Conservation (phyloP, 2,113 vertebrate species). For the Epinephelus fuscoguttatus region DNA sequence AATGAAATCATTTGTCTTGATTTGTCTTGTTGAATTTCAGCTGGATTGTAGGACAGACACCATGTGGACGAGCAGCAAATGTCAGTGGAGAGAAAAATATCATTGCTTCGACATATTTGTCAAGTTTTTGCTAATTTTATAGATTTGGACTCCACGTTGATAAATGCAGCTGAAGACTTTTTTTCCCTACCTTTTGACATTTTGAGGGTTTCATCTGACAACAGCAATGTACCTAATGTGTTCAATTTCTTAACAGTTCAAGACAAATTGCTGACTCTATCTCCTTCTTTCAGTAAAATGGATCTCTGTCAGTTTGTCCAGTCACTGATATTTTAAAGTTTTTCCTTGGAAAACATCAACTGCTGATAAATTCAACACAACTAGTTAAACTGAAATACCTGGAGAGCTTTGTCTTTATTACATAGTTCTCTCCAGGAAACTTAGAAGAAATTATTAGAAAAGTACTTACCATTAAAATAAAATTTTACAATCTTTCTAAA, state of each 20-base stretch:
- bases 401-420: no score
- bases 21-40: background rate
- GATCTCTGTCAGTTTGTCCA: background rate
- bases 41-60: background rate
- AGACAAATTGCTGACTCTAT: background rate
- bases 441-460: no score
- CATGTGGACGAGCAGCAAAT: background rate
- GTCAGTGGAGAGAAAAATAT: background rate
- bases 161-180: conserved; percentile 11
- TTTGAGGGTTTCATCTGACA: background rate
- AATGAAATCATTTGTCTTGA: background rate
- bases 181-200: background rate
- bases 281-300: background rate
- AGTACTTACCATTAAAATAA: background rate
- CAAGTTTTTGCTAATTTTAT: conserved; percentile 31
- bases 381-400: background rate
- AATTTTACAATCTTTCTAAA: background rate
- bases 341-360: background rate
- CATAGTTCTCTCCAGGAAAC: background rate
- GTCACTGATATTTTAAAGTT: background rate
- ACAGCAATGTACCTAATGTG: background rate
- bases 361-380: background rate
- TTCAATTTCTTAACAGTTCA: background rate
- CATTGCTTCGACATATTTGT: background rate
- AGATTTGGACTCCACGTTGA: background rate